phyloP scores from a whole-genome alignment of 2,888 invertebrate species.

The Scaptomyza tumidula region DNA sequence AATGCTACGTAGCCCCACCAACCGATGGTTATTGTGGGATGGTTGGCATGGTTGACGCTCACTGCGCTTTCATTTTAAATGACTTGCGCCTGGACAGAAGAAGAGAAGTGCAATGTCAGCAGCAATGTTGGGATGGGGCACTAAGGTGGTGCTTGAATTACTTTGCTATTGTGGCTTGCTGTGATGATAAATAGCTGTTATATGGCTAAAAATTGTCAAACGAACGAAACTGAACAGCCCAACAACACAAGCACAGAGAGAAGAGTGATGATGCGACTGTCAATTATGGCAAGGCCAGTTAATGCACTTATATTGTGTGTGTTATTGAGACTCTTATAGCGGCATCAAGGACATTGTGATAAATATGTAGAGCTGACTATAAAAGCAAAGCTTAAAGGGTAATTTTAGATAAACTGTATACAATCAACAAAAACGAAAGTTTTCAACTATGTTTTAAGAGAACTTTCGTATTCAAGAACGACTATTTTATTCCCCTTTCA shows the following conservation, averaged over 20 bases:
- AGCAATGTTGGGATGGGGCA: constrained; percentile 2
- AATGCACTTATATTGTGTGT: constrained; percentile 7
- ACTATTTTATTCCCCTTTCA: no score
- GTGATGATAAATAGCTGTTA: constrained; percentile 67
- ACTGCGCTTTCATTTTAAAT: constrained; percentile 74
- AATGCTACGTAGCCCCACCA: constrained; percentile 16
- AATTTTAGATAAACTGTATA: no score
- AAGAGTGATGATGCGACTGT: constrained; percentile 52
- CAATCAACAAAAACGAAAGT: no score
- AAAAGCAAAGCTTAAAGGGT: no score
- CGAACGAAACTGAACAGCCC: constrained; percentile 29
- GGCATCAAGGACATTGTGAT: neutral
- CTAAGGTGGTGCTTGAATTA: neutral
- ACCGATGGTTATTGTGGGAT: neutral
- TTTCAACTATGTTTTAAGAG: no score
- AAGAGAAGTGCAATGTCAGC: constrained; percentile 56
- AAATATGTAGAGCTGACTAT: neutral
- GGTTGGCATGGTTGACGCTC: constrained; percentile 11
- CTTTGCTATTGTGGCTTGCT: constrained; percentile 40
- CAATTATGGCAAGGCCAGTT: constrained; percentile 50
- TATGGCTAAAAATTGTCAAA: constrained; percentile 43
- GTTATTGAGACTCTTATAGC: neutral
- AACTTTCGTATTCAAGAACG: no score
- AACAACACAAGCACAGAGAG: neutral
- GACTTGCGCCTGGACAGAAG: constrained; percentile 47